These are phyloP conservation scores for Pseudococcus viburni DNA, from an alignment of 2,888 invertebrate species.

Conservation along the genomic window DNA sequence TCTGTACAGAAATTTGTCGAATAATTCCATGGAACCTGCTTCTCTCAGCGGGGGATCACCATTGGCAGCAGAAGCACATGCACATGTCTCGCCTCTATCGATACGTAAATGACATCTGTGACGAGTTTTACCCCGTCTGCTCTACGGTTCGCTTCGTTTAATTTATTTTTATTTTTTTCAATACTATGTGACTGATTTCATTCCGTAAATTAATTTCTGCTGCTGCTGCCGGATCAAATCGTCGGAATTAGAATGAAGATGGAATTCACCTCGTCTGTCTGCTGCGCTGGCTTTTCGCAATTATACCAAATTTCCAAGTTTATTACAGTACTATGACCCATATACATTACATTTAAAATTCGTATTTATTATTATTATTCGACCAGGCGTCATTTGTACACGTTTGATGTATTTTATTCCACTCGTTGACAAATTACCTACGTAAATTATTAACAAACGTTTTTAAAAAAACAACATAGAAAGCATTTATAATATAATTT, in stretches of 20 bases:
- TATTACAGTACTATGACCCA: background rate
- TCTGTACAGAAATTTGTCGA: constrained; percentile 21
- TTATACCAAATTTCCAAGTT: no score
- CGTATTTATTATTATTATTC: no score
- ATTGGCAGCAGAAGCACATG: constrained; percentile 54
- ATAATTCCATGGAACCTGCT: constrained; percentile 59
- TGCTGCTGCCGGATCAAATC: background rate
- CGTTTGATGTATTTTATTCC: background rate
- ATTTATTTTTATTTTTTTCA: constrained; percentile 52
- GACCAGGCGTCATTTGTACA: no score
- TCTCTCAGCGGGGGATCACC: constrained; percentile 57
- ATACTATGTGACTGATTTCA: constrained; percentile 35
- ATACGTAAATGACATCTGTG: constrained; percentile 63
- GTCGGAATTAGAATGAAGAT: background rate
- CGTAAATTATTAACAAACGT: background rate
- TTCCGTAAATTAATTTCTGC: constrained; percentile 34
- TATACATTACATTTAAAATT: background rate
- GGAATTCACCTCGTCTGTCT: background rate
- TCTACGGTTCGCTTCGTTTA: constrained; percentile 11
- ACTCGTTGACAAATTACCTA: constrained; percentile 6
- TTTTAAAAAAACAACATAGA: background rate
- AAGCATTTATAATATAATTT: background rate
- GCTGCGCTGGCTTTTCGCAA: background rate
- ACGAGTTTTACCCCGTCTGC: constrained; percentile 33
- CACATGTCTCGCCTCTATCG: constrained; percentile 58